phyloP scores from a whole-genome alignment of 2,797 vertebrate species.

The Trichosurus vulpecula region DNA sequence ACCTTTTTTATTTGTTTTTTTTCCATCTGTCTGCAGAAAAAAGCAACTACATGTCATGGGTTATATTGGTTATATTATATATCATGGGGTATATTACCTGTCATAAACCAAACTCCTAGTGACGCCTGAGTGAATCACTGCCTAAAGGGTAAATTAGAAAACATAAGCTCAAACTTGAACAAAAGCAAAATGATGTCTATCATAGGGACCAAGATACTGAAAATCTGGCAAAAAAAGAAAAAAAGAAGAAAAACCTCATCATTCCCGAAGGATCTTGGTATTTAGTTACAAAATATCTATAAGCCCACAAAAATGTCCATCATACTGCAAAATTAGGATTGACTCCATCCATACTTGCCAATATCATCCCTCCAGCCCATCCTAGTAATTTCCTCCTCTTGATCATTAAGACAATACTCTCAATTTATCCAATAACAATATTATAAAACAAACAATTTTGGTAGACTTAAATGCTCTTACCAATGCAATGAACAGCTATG shows the following conservation, averaged over 20 bases:
- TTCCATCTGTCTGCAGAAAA: neutral
- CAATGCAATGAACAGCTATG: neutral
- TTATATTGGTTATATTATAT: neutral
- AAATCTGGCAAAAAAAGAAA: neutral
- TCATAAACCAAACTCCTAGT: neutral
- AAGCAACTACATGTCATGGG: neutral
- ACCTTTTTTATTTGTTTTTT: neutral
- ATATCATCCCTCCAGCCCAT: neutral
- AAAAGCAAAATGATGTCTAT: constrained; percentile 16
- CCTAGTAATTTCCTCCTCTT: neutral
- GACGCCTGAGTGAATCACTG: neutral
- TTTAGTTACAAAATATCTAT: constrained; percentile 36
- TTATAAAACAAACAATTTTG: neutral
- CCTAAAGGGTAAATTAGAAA: neutral
- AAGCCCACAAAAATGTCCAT: constrained; percentile 32
- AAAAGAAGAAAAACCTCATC: neutral
- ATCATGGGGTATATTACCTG: neutral
- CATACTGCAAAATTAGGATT: neutral
- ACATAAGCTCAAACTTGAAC: neutral
- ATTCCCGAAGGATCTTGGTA: constrained; percentile 28
- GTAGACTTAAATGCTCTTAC: neutral
- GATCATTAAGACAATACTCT: neutral
- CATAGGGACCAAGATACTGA: neutral
- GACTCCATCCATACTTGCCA: neutral
- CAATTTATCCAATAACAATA: neutral